Conservation (phyloP, 2,797 vertebrate genomes). For the Poecile montanus region DNA sequence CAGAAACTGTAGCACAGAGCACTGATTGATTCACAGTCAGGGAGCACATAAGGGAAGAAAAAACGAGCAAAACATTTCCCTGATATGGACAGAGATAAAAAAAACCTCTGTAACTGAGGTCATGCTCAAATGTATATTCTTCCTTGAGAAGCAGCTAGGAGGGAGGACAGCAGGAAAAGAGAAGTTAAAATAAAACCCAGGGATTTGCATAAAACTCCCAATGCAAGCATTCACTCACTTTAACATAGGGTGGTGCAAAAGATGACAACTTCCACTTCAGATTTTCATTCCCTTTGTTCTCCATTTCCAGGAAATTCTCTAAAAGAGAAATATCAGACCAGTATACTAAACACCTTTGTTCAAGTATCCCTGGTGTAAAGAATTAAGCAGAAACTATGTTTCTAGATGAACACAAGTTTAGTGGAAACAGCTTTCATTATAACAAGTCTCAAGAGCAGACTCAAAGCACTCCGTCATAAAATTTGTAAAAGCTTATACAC, state of each 20-base stretch:
- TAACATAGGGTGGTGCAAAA: constrained; percentile 93
- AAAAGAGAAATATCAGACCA: constrained; percentile 22
- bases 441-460: background rate
- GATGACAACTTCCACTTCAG: constrained; percentile 92
- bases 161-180: background rate
- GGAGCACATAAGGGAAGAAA: background rate
- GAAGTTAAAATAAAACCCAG: background rate
- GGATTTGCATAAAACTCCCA: background rate
- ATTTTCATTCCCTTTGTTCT: constrained; percentile 83
- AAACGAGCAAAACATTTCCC: background rate
- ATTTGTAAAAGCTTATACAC: background rate
- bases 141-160: background rate
- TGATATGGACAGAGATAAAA: background rate
- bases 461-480: background rate
- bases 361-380: background rate
- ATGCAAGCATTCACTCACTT: constrained; percentile 78
- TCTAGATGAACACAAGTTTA: background rate
- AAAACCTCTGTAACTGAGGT: background rate
- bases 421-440: background rate
- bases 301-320: constrained; percentile 89
- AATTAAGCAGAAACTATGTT: background rate
- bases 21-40: background rate
- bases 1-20: background rate
- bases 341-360: background rate
- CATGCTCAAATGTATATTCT: background rate